phyloP scores from a whole-genome alignment of 1,140 invertebrate genomes.

The Sycophaga agraensis region DNA sequence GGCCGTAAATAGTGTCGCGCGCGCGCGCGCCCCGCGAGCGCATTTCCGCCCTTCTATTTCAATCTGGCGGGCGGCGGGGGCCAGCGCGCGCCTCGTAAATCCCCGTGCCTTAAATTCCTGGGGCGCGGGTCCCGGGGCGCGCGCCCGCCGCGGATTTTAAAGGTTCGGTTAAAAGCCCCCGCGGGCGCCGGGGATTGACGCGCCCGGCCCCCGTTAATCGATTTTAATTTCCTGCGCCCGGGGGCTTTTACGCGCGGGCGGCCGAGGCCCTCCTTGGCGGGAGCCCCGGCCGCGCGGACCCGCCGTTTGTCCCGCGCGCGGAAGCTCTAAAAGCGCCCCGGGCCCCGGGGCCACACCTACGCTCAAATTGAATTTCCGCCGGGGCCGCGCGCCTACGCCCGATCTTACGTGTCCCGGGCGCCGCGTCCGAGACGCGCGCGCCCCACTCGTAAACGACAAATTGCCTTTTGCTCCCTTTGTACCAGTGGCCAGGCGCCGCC shows the following conservation, averaged over 20 bases:
- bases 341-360: background rate
- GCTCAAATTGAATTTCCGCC: constrained; percentile 3
- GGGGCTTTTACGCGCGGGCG: constrained; percentile 36
- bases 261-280: no score
- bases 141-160: no score
- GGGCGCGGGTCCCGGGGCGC: background rate
- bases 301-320: background rate
- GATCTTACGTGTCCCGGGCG: background rate
- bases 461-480: constrained; percentile 10
- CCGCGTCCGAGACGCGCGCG: background rate
- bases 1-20: constrained; percentile 5
- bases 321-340: constrained; percentile 11
- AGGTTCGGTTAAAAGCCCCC: no score
- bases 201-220: constrained; percentile 38
- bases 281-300: no score
- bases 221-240: constrained; percentile 49
- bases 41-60: constrained; percentile 30
- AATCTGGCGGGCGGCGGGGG: background rate
- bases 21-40: constrained; percentile 27
- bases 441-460: constrained; percentile 5
- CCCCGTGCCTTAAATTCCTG: constrained; percentile 1
- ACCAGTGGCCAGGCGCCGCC: no score
- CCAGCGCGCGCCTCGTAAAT: constrained; percentile 6
- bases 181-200: no score
- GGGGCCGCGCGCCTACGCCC: background rate